phyloP scores from a whole-genome alignment of 2,797 vertebrate species.

The Pseudochaenichthys georgianus region DNA sequence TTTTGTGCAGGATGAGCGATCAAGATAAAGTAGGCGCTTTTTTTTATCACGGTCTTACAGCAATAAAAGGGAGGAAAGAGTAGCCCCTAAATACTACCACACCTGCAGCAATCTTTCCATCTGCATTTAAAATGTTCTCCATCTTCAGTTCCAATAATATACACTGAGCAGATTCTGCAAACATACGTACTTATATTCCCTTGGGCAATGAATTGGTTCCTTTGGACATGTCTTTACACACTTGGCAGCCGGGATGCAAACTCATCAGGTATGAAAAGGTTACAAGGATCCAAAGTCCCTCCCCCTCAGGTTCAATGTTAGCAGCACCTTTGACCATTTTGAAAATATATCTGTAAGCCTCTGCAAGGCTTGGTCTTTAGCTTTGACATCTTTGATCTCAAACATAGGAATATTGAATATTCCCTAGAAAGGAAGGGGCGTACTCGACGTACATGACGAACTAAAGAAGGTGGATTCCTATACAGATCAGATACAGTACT shows the following conservation, averaged over 20 bases:
- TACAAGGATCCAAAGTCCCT: too few relatives aligned
- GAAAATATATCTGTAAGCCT: too few relatives aligned
- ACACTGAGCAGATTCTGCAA: constrained; percentile 18
- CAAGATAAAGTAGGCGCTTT: constrained; percentile 17
- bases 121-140: constrained; percentile 41
- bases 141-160: constrained; percentile 4
- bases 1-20: constrained; percentile 22
- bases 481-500: constrained; percentile 27
- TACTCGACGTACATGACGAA: constrained; percentile 27
- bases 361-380: too few relatives aligned
- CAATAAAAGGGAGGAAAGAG: constrained; percentile 9
- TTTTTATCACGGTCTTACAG: constrained; percentile 56
- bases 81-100: constrained; percentile 25
- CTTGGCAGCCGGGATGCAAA: constrained; percentile 8
- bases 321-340: too few relatives aligned
- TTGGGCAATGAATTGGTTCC: constrained; percentile 58
- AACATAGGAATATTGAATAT: too few relatives aligned
- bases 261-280: too few relatives aligned
- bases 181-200: constrained; percentile 21
- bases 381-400: too few relatives aligned
- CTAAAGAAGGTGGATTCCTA: constrained; percentile 17
- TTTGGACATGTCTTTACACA: constrained; percentile 35
- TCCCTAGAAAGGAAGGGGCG: not conserved
- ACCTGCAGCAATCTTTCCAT: constrained; percentile 44
- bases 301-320: too few relatives aligned